A percentile compares a stretch with the other conserved stretches of the same genome.
Conservation (phyloP, 2,797 vertebrate species). For the Notamacropus eugenii region DNA sequence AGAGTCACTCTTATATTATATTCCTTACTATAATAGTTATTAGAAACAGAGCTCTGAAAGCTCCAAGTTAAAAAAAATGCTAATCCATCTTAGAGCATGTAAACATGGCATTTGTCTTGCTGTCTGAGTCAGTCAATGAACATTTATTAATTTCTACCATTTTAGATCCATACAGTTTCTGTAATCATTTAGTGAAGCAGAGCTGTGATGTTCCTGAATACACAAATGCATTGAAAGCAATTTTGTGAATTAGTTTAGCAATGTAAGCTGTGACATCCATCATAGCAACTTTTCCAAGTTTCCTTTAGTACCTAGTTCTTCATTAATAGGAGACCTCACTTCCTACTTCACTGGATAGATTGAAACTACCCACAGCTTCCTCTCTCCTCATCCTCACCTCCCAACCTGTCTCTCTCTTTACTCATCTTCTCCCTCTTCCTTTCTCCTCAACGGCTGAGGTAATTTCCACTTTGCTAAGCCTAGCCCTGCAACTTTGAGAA, state of each 20-base stretch:
- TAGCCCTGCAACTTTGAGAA: not conserved
- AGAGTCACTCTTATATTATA: conserved; percentile 1
- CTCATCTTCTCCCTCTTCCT: not conserved
- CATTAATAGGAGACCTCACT: not conserved
- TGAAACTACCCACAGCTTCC: not conserved
- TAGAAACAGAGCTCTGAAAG: conserved; percentile 43
- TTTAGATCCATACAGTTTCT: not conserved
- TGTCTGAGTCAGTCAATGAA: not conserved
- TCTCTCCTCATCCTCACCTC: not conserved
- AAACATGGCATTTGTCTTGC: too few species aligned
- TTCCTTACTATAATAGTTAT: not conserved
- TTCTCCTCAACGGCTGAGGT: not conserved
- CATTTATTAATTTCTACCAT: not conserved
- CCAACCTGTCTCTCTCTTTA: not conserved
- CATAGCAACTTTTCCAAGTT: not conserved
- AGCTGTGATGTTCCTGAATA: not conserved
- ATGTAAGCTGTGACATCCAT: not conserved
- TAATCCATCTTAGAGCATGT: conserved; percentile 19
- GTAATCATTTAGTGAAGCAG: conserved; percentile 21
- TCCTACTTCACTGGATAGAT: not conserved
- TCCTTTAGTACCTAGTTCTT: not conserved
- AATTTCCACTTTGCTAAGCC: not conserved
- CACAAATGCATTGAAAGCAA: not conserved
- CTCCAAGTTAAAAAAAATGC: conserved; percentile 35
- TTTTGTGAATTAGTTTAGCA: not conserved